These are phyloP conservation scores for Pempheris klunzingeri DNA, from an alignment of 2,797 vertebrate species.

Conservation along the genomic window DNA sequence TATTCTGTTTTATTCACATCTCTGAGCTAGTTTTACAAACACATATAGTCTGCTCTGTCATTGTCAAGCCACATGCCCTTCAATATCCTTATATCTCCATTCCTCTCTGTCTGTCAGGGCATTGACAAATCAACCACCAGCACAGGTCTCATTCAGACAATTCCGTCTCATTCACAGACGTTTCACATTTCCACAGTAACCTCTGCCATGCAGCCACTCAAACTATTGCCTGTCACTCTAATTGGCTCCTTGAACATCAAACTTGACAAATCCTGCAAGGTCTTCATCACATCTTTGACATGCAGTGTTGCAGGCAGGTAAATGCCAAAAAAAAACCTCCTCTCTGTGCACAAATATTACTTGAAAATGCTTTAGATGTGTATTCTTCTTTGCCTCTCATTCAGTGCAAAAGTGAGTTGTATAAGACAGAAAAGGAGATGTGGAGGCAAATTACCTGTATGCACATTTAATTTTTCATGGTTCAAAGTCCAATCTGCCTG, in stretches of 20 bases:
- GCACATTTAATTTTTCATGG: conserved; percentile 31
- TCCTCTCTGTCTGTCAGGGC: conserved; percentile 53
- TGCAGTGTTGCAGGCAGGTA: conserved; percentile 28
- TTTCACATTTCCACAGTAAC: conserved; percentile 74
- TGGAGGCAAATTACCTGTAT: conserved; percentile 2
- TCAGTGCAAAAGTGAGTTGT: conserved; percentile 15
- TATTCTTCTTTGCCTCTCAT: conserved; percentile 1
- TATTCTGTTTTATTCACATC: conserved; percentile 36
- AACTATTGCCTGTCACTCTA: conserved; percentile 69
- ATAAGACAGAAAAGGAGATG: neutral
- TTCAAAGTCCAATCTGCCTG: conserved; percentile 26
- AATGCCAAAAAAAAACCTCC: neutral
- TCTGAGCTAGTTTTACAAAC: conserved; percentile 31
- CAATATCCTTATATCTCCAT: conserved; percentile 54
- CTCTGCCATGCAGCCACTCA: conserved; percentile 62
- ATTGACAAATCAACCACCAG: conserved; percentile 62
- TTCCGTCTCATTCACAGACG: conserved; percentile 52
- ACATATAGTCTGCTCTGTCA: conserved; percentile 43
- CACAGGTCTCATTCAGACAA: conserved; percentile 46
- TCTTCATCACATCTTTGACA: conserved; percentile 51
- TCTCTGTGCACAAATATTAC: conserved; percentile 18
- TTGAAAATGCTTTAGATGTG: conserved; percentile 22
- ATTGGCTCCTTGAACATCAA: conserved; percentile 79
- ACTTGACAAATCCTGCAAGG: conserved; percentile 67
- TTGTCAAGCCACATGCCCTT: conserved; percentile 47